Conservation (phyloP, 2,797 vertebrate genomes). For the Chrosomus eos region DNA sequence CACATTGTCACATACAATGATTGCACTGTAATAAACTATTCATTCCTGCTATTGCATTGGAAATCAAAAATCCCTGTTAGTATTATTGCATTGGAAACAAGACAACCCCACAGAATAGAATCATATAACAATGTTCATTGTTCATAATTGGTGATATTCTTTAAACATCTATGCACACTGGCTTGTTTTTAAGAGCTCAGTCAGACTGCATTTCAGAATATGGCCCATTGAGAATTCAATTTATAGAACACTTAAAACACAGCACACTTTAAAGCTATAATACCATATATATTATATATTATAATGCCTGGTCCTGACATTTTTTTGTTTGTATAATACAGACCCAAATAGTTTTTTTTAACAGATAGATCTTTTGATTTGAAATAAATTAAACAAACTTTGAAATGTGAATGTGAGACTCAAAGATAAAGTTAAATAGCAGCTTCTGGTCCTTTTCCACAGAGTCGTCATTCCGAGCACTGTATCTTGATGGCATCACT, state of each 20-base stretch:
- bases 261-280: constrained; percentile 11
- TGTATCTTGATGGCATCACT: background rate
- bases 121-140: constrained; percentile 5
- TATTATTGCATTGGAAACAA: constrained; percentile 35
- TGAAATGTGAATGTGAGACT: background rate
- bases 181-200: constrained; percentile 14
- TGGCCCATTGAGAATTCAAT: constrained; percentile 1
- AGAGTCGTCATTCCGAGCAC: constrained; percentile 1
- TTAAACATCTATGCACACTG: background rate
- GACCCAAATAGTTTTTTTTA: background rate
- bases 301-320: background rate
- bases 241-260: background rate
- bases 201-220: constrained; percentile 15
- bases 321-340: background rate
- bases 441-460: constrained; percentile 22
- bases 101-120: constrained; percentile 10
- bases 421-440: constrained; percentile 15
- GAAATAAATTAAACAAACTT: background rate
- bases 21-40: background rate
- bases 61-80: background rate
- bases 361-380: constrained; percentile 9
- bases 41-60: constrained; percentile 21
- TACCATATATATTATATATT: background rate
- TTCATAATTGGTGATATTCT: constrained; percentile 7
- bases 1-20: constrained; percentile 16